Evolutionary conservation across 2,113 vertebrate genomes (phyloP).

Genomic region (Progne subis): DNA sequence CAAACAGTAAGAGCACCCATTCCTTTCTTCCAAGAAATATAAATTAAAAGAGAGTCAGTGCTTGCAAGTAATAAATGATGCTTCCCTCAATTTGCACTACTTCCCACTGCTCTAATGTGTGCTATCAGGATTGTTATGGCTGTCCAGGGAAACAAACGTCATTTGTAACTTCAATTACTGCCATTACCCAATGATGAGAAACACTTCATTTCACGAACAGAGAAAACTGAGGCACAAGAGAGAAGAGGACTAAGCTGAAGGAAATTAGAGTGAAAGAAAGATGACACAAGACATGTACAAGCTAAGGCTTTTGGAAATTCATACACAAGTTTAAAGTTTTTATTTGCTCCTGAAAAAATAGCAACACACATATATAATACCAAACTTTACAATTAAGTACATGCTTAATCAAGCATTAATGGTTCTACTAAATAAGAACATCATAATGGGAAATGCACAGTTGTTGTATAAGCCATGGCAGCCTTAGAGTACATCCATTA

Average conservation of each 20-base stretch:
- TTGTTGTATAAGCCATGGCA: background rate
- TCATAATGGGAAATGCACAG: background rate
- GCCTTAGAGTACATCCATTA: background rate
- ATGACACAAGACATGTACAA: background rate
- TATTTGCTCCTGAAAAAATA: background rate
- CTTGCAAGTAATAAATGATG: background rate
- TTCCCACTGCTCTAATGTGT: background rate
- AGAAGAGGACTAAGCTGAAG: background rate
- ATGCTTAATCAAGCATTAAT: background rate
- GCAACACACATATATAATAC: background rate
- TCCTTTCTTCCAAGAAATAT: background rate
- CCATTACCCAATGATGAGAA: background rate
- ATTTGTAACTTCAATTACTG: background rate
- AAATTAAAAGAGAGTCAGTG: background rate
- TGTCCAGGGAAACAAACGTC: conserved; percentile 14
- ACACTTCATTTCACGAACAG: background rate
- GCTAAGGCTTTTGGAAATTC: background rate
- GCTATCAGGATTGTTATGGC: background rate
- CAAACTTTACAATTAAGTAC: background rate
- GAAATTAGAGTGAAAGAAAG: background rate
- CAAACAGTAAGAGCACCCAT: background rate
- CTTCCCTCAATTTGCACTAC: background rate
- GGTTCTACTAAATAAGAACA: background rate
- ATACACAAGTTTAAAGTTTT: background rate
- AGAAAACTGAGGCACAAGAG: background rate